These are phyloP conservation scores for Euleptes europaea DNA, from an alignment of 2,113 vertebrate species.

Conservation along the genomic window DNA sequence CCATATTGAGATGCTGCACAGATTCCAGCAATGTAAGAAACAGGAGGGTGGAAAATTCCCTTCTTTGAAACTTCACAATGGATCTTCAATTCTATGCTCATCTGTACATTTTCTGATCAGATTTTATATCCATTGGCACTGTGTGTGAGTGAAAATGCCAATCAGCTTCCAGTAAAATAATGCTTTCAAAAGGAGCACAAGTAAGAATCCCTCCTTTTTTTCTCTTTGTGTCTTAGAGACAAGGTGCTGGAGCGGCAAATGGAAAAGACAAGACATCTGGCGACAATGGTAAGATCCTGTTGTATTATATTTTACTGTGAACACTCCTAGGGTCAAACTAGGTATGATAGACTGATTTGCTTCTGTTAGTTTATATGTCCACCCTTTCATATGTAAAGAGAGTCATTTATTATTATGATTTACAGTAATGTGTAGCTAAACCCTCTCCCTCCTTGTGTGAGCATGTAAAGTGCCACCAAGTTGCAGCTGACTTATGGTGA, in stretches of 20 bases:
- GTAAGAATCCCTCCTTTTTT: conserved; percentile 11
- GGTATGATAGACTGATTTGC: too few relatives aligned
- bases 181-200: background rate
- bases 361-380: too few relatives aligned
- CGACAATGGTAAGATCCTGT: conserved; percentile 83
- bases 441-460: too few relatives aligned
- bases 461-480: too few relatives aligned
- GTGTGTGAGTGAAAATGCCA: background rate
- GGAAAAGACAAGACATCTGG: conserved; percentile 90
- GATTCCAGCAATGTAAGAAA: too few relatives aligned
- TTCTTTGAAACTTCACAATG: background rate
- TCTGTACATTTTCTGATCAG: background rate
- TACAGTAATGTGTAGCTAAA: too few relatives aligned
- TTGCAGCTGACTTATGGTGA: too few relatives aligned
- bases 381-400: too few relatives aligned
- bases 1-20: too few relatives aligned
- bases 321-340: background rate
- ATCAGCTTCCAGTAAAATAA: background rate
- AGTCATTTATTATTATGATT: too few relatives aligned
- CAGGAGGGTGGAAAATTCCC: too few relatives aligned
- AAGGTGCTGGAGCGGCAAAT: conserved; percentile 86
- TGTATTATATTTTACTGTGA: background rate
- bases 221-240: conserved; percentile 79
- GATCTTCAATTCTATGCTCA: background rate
- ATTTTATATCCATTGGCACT: background rate